These are phyloP conservation scores for Maccullochella peelii DNA, from an alignment of 2,113 vertebrate species.

Conservation along the genomic window DNA sequence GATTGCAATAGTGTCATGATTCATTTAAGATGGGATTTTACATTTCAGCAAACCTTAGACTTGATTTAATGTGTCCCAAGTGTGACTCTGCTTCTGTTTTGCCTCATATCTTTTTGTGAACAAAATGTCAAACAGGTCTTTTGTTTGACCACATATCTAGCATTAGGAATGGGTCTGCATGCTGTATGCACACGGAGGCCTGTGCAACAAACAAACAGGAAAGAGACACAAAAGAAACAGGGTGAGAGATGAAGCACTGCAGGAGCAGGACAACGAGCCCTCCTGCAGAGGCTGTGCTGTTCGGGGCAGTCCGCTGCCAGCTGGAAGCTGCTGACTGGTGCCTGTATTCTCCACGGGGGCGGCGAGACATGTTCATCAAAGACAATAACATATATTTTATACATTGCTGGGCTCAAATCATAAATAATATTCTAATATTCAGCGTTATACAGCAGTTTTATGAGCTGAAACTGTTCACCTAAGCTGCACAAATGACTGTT, in stretches of 20 bases:
- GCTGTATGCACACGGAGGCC: background rate
- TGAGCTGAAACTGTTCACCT: background rate
- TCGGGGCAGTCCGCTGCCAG: constrained; percentile 32
- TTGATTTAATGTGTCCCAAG: no score
- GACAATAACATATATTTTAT: background rate
- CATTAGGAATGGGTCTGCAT: background rate
- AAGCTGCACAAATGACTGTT: constrained; percentile 27
- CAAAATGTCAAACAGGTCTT: background rate
- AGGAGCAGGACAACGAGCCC: constrained; percentile 27
- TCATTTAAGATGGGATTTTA: background rate
- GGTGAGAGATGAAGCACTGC: background rate
- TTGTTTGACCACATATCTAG: background rate
- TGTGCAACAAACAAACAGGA: constrained; percentile 7
- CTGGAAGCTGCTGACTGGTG: constrained; percentile 47
- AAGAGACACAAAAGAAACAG: background rate
- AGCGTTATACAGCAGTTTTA: background rate
- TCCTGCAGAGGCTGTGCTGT: constrained; percentile 40
- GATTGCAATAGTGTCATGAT: background rate
- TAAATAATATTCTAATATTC: background rate
- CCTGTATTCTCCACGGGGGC: constrained; percentile 40
- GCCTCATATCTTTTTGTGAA: background rate
- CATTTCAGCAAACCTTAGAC: background rate
- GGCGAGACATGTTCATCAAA: background rate
- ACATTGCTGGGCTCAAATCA: no score
- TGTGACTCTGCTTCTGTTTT: background rate